Conservation (phyloP, 1,140 invertebrate species). For the Tetragonula clypearis region DNA sequence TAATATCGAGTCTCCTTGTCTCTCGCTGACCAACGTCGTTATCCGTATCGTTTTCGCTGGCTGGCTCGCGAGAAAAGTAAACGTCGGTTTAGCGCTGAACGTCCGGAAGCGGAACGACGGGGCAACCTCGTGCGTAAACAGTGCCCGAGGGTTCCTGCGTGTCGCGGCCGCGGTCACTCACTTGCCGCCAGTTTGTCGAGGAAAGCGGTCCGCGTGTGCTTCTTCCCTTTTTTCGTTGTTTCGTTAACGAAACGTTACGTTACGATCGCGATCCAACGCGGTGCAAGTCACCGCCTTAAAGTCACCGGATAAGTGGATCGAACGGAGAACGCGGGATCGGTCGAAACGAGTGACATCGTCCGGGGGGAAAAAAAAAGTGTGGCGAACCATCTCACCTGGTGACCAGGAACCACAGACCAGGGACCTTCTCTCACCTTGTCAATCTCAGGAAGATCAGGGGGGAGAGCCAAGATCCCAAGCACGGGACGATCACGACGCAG, state of each 20-base stretch:
- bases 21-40: slow-evolving; percentile 19
- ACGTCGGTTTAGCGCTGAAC: background rate
- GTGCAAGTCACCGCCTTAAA: too few species aligned
- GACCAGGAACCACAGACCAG: too few species aligned
- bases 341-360: background rate
- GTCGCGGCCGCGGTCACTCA: too few species aligned
- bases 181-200: too few species aligned
- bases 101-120: background rate
- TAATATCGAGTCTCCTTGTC: slow-evolving; percentile 33
- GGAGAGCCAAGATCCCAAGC: background rate
- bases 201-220: background rate
- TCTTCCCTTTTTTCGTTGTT: background rate
- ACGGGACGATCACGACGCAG: background rate
- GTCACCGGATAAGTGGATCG: background rate
- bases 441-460: background rate
- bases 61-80: background rate
- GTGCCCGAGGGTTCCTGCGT: too few species aligned
- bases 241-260: too few species aligned
- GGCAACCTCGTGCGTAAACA: too few species aligned
- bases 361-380: too few species aligned
- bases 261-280: background rate
- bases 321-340: background rate
- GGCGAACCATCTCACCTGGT: too few species aligned
- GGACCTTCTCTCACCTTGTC: too few species aligned
- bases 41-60: slow-evolving; percentile 1